Evolutionary conservation across 92 coral and sea anemone genomes (phyloP), one percentile per base, ranked within the genome.

Genomic region (Scolanthus callimorphus): DNA sequence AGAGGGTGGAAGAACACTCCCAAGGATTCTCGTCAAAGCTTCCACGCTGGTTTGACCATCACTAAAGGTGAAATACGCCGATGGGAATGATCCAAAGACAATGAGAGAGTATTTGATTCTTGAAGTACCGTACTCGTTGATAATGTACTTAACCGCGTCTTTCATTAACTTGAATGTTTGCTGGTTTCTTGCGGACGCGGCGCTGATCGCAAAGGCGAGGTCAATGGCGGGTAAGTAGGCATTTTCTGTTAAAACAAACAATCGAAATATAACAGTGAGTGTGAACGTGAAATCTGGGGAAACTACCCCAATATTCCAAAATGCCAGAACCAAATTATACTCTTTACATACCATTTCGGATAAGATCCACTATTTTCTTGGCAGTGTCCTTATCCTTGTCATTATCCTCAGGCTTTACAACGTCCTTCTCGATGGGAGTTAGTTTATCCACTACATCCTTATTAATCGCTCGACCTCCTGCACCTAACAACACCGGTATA

Each of bases 401-500:
- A 9, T 63, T 77, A 27, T 86, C 81, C 39, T 66, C 73, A 4
- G 82, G 64, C 49, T 59, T 51, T 25, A 91, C 38, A 17, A 91
- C 49, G 28, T 91, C 89, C 20, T 70, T 69, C 56, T 61, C 26
- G 57, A 83, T 76, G 0, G 88, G 85, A 12, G 84, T 72, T 29
- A 69, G 63, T 21, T 74, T 73, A 41, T 66, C 81, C 20, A 87
- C 64, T 28, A 86, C 95, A 41, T 52, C 67, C 25, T 31, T 45
- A 34, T 87, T 86, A 2, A 77, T 87, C 39, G 71, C 76, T 25
- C 73, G 51, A 11, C 97, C 97, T 29, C 82, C 56, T 27, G 84
- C 91, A n/a, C n/a, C n/a, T n/a, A n/a, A n/a, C n/a, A n/a, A n/a
- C 49, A 91, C 88, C 4, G 97, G 74, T 34, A 91, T 80, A 11